phyloP scores from a whole-genome alignment of 2,113 vertebrate species.

The Crotalus tigris region DNA sequence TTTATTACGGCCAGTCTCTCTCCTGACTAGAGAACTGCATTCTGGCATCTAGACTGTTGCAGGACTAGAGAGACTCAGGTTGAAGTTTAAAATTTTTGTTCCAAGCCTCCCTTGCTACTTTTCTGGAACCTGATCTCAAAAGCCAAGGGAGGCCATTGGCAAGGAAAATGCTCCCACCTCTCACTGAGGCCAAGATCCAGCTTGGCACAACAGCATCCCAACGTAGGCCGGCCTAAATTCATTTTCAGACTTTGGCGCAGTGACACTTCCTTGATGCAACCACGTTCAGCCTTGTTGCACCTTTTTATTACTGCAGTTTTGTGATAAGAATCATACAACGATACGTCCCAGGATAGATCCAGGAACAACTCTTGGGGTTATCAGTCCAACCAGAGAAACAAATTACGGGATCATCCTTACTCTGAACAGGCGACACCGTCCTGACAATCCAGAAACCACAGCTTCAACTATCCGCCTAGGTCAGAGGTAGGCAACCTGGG shows the following conservation, averaged over 20 bases:
- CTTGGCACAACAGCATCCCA: background rate
- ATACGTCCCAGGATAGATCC: background rate
- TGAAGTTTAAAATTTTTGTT: background rate
- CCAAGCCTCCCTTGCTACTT: background rate
- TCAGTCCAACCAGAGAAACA: fast-evolving
- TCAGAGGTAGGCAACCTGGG: background rate
- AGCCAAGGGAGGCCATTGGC: background rate
- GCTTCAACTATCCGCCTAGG: background rate
- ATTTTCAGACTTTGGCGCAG: too few relatives aligned
- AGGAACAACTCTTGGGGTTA: background rate
- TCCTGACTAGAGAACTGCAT: background rate
- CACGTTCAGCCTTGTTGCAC: background rate
- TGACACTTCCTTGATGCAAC: background rate
- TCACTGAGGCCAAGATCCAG: background rate
- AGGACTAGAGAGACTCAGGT: background rate
- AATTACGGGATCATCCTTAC: constrained; percentile 3
- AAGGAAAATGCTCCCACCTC: background rate
- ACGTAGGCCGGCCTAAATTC: background rate
- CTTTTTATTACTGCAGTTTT: background rate
- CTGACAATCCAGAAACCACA: background rate
- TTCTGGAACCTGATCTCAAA: background rate
- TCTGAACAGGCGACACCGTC: background rate
- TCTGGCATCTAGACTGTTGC: background rate
- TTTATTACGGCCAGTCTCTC: background rate
- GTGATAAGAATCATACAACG: background rate